phyloP scores from a whole-genome alignment of 2,797 vertebrate species.

The Sebastes jordani region DNA sequence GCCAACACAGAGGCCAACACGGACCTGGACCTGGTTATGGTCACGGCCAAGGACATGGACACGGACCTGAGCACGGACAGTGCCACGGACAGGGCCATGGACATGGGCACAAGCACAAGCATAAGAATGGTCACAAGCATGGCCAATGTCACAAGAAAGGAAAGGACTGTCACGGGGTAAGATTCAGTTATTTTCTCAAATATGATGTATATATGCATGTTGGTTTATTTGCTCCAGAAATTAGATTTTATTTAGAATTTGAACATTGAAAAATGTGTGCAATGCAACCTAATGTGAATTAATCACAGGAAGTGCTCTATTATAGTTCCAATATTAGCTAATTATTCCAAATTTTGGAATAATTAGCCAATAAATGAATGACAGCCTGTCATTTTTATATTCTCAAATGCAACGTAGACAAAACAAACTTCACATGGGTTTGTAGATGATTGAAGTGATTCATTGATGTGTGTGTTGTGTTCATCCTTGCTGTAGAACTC shows the following conservation, averaged over 20 bases:
- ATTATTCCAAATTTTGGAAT: not conserved
- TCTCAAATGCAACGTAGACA: not conserved
- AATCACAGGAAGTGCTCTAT: not conserved
- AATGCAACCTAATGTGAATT: not conserved
- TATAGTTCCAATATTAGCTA: not conserved
- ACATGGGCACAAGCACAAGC: not conserved
- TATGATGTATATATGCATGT: not conserved
- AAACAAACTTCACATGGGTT: not conserved
- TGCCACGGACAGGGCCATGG: not conserved
- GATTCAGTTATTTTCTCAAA: not conserved
- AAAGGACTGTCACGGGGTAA: slow-evolving; percentile 58
- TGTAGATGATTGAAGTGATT: not conserved
- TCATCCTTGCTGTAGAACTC: slow-evolving; percentile 56
- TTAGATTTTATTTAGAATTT: not conserved
- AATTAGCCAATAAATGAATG: not conserved
- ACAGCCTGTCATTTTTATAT: not conserved
- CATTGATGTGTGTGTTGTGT: not conserved
- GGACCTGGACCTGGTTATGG: not conserved
- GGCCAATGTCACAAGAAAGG: slow-evolving; percentile 68
- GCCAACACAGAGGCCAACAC: too few species aligned
- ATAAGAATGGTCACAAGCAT: slow-evolving; percentile 19
- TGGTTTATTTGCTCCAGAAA: not conserved
- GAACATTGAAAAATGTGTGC: not conserved
- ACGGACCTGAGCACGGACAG: not conserved
- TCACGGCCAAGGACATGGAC: accelerated